Base-by-base conservation (phyloP, 2,113 vertebrate genomes). In the Glaucomys volans region DNA sequence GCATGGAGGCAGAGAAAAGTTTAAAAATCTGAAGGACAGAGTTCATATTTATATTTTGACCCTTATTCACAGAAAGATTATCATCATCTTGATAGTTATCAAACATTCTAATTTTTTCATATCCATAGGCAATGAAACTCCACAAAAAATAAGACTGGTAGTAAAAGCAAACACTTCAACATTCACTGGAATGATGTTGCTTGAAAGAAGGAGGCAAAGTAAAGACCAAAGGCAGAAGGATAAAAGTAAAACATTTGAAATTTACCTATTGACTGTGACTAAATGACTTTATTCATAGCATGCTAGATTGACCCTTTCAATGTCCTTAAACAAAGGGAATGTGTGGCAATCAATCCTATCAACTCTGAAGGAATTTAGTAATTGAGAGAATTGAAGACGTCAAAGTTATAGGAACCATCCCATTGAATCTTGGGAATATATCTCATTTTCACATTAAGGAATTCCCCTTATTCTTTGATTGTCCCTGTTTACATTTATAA, bases 11-110 rank as follows among this genome's bases (percentile, higher is more conserved):
- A 88, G 26, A 93, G 30, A 40, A 97, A 89, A 35, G 7, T 69
- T 83, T 80, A 66, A 94, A 94, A 77, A 82, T 50, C 13, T 92
- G 40, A 96, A 96, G 57, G 64, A 81, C 71, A 96, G 11, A 76
- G 80, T 91, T 75, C 44, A 91, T 95, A 89, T 87, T 91, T 91
- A 74, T 86, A 86, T 85, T 85, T 92, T 50, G 87, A 26, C 12
- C 16, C 88, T 95, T 90, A 95, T 85, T 96, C 76, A 95, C 17
- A 86, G 24, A 83, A 96, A 94, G 30, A 83, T 62, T 22, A 91
- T 22, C 52, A 82, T 93, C 44, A 76, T 87, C 5, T 76, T 66
- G 32, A 77, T n/a, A 95, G 42, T 72, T 89, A 84, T 1, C 87
- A 3, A 2, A 86, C 9, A 67, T 24, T 71, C 20, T 82, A 69